phyloP scores from a whole-genome alignment of 2,888 invertebrate species.

The Clivina fossor region DNA sequence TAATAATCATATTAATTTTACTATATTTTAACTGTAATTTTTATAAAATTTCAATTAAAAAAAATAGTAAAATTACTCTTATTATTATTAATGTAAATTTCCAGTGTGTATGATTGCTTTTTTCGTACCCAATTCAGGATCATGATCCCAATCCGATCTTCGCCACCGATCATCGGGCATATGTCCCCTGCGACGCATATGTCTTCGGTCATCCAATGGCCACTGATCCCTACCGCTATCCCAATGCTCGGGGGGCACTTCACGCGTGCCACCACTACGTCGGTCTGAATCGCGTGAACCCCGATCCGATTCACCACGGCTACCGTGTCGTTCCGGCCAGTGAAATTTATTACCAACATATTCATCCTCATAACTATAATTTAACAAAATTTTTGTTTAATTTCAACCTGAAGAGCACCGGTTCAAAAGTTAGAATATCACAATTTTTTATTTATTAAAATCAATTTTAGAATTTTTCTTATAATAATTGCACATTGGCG shows the following conservation, averaged over 20 bases:
- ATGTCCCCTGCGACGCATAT: conserved; percentile 46
- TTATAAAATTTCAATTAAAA: too few relatives aligned
- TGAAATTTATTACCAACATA: conserved; percentile 43
- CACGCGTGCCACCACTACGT: conserved; percentile 21
- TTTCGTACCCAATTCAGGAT: conserved; percentile 55
- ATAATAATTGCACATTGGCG: too few relatives aligned
- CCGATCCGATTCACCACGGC: conserved; percentile 45
- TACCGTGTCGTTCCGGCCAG: conserved; percentile 43
- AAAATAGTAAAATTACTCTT: too few relatives aligned
- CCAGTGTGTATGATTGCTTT: too few relatives aligned
- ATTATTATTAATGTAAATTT: too few relatives aligned
- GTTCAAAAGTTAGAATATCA: too few relatives aligned
- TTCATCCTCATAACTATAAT: conserved; percentile 50
- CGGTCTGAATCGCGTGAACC: conserved; percentile 42
- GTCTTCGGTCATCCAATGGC: conserved; percentile 45
- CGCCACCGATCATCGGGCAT: conserved; percentile 52
- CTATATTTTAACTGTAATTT: too few relatives aligned
- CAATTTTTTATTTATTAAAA: too few relatives aligned
- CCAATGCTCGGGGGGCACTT: conserved; percentile 32
- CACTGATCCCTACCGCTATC: conserved; percentile 48
- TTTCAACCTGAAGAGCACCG: too few relatives aligned
- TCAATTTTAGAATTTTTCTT: too few relatives aligned
- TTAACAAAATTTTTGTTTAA: conserved; percentile 11
- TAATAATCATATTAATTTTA: too few relatives aligned
- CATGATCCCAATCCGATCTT: conserved; percentile 58